Base-by-base conservation (phyloP, 2,888 invertebrate species). In the Amiota communis region DNA sequence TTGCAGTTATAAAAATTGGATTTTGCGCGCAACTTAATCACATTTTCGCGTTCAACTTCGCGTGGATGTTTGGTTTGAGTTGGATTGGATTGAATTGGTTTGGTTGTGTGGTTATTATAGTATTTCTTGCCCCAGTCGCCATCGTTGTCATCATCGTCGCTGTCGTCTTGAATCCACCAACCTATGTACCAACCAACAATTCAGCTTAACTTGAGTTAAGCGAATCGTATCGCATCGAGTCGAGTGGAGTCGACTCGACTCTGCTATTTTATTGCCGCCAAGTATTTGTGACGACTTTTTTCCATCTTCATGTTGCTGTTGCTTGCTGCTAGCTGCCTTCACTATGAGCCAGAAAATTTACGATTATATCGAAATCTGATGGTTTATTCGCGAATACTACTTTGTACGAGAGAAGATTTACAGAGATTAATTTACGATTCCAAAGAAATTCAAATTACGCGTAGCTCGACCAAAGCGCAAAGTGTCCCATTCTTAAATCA, bases 281-380 rank as follows among this genome's bases (percentile, higher is more conserved):
- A 81, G 81, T 82, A 78, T 83, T 85, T 85, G 83, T 83, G 83
- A 85, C 85, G 81, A 75, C 80, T 83, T 82, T 77, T 76, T 71
- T 70, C n/a, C 36, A 13, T 56, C 46, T 47, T 23, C 20, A 23
- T 71, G 57, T 49, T 53, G 53, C 73, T 64, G 70, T 75, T 64
- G 49, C 67, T n/a, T 72, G 59, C 75, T 70, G 72, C 70, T 56
- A 65, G 73, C 57, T 51, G 74, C 61, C 71, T 63, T 61, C 23
- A 57, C 57, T 57, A 70, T 23, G 59, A 47, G 70, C 72, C 56
- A 53, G 80, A 85, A 83, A 83, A 85, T 83, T 83, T 83, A 83
- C 85, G 83, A 83, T 85, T 83, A 83, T 83, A 83, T 83, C 83
- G 84, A 83, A 85, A 83, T 85, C 85, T 83, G 84, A 83, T 83